phyloP scores from a whole-genome alignment of 2,797 vertebrate species.

The Enteromius radiatus region DNA sequence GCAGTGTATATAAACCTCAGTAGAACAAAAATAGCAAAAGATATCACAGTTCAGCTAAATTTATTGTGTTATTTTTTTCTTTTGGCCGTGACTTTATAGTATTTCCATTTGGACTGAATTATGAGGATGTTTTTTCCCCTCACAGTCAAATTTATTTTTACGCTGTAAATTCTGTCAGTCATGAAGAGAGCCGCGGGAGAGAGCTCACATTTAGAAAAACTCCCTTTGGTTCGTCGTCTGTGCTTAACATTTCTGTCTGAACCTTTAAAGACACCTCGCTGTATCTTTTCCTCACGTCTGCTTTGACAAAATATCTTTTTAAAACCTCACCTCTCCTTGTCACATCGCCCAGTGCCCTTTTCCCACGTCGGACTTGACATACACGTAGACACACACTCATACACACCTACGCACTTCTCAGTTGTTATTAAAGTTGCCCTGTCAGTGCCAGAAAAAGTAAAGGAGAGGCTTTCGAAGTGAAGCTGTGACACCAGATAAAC shows the following conservation, averaged over 20 bases:
- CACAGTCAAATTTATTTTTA: slow-evolving; percentile 4
- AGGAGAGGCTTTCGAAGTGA: slow-evolving; percentile 36
- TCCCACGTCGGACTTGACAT: slow-evolving; percentile 19
- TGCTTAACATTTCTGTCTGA: slow-evolving; percentile 14
- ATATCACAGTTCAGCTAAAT: not conserved
- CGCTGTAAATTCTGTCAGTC: slow-evolving; percentile 9
- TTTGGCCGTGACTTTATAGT: slow-evolving; percentile 9
- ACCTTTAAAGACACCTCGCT: slow-evolving; percentile 4
- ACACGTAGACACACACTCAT: not conserved
- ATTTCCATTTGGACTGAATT: slow-evolving; percentile 10
- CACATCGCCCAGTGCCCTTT: slow-evolving; percentile 38
- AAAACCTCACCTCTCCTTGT: slow-evolving; percentile 44
- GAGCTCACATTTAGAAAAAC: slow-evolving; percentile 39
- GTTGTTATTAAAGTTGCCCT: slow-evolving; percentile 54
- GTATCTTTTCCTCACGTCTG: slow-evolving; percentile 12
- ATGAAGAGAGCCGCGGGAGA: slow-evolving; percentile 1
- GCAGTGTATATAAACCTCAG: not conserved
- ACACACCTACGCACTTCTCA: slow-evolving; percentile 23
- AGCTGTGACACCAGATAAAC: slow-evolving; percentile 53
- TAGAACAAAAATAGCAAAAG: not conserved
- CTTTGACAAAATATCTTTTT: slow-evolving; percentile 21
- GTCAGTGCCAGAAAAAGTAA: slow-evolving; percentile 36
- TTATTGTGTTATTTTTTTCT: not conserved
- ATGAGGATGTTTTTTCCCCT: slow-evolving; percentile 10
- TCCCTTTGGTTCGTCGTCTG: slow-evolving; percentile 21